Conservation (phyloP, 2,888 invertebrate species). For the Uloborus plumipes region DNA sequence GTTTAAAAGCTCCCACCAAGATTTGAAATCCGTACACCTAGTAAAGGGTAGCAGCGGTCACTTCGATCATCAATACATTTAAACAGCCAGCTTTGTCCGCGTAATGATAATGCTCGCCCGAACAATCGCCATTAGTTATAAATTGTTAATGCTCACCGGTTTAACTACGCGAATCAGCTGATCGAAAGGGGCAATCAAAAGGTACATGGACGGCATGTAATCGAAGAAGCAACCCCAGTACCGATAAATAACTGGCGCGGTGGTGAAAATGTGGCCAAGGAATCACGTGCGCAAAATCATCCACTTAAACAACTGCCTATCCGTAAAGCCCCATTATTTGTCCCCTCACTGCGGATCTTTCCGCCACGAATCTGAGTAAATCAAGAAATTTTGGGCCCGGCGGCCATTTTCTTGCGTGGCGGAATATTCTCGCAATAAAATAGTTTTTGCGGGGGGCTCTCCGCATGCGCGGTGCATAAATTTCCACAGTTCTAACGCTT, state of each 20-base stretch:
- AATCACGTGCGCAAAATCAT: slow-evolving; percentile 51
- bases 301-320: slow-evolving; percentile 46
- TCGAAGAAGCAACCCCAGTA: slow-evolving; percentile 12
- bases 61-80: slow-evolving; percentile 55
- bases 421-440: slow-evolving; percentile 34
- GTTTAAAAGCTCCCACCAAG: slow-evolving; percentile 48
- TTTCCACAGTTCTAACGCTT: slow-evolving; percentile 36
- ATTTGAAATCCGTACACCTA: slow-evolving; percentile 34
- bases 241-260: slow-evolving; percentile 43
- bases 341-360: slow-evolving; percentile 30
- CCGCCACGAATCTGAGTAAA: slow-evolving; percentile 40
- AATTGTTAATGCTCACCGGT: slow-evolving; percentile 48
- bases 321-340: slow-evolving; percentile 47
- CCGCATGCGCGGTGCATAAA: slow-evolving; percentile 47
- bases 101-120: slow-evolving; percentile 52
- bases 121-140: slow-evolving; percentile 55
- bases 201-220: slow-evolving; percentile 22
- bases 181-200: slow-evolving; percentile 34
- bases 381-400: slow-evolving; percentile 39
- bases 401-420: slow-evolving; percentile 39
- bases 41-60: slow-evolving; percentile 43
- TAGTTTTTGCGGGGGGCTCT: slow-evolving; percentile 36
- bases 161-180: slow-evolving; percentile 43
- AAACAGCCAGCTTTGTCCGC: slow-evolving; percentile 36
- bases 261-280: slow-evolving; percentile 18